Conservation (phyloP, 2,797 vertebrate species). For the Apogon hyalosoma region DNA sequence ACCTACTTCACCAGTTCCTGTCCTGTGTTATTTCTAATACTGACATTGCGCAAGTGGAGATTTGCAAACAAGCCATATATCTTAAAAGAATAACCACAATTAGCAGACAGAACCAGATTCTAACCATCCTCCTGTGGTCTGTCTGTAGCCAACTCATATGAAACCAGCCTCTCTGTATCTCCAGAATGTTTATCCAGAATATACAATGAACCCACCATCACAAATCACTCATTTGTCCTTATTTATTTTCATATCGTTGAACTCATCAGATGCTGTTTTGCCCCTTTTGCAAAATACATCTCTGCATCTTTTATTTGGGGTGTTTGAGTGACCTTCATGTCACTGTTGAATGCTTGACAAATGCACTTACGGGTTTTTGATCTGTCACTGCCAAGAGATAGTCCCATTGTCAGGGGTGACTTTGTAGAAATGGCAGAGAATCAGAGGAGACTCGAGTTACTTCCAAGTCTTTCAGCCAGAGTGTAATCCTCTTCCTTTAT, state of each 20-base stretch:
- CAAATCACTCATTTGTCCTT: neutral
- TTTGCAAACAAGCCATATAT: too few relatives aligned
- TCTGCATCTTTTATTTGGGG: conserved; percentile 10
- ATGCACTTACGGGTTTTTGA: conserved; percentile 25
- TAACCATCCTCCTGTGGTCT: neutral
- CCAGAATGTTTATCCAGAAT: too few relatives aligned
- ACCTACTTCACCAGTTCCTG: too few relatives aligned
- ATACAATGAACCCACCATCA: conserved; percentile 1
- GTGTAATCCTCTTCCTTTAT: conserved; percentile 78
- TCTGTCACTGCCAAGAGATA: conserved; percentile 44
- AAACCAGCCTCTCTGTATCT: neutral
- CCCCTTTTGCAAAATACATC: neutral
- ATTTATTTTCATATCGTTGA: conserved; percentile 3
- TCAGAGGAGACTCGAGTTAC: conserved; percentile 60
- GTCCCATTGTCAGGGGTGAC: conserved; percentile 69
- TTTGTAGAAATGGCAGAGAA: conserved; percentile 71
- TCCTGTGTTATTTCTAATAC: too few relatives aligned
- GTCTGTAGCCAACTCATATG: conserved; percentile 11
- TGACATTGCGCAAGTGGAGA: too few relatives aligned
- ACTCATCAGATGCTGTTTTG: conserved; percentile 1
- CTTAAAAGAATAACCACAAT: too few relatives aligned
- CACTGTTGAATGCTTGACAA: neutral
- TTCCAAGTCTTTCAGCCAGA: conserved; percentile 68
- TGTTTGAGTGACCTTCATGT: conserved; percentile 26
- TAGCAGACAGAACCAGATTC: neutral